Conservation (phyloP, 2,888 invertebrate species). For the Drosophila falleni region DNA sequence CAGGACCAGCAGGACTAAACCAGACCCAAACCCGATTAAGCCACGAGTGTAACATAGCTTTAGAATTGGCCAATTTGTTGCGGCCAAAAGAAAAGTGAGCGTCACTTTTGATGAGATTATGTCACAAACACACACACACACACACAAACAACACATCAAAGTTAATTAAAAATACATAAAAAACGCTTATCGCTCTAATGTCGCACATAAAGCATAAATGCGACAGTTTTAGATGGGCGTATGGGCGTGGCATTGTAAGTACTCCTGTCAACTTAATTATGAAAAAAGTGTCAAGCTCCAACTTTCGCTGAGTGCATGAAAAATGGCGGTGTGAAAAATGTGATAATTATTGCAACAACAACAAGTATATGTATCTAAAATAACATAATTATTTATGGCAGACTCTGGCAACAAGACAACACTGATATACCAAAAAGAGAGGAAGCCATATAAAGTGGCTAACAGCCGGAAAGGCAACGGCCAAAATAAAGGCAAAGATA, state of each 20-base stretch:
- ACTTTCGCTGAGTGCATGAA: conserved; percentile 57
- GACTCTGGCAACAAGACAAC: conserved; percentile 16
- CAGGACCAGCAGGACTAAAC: neutral
- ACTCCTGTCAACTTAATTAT: conserved; percentile 71
- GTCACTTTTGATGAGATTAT: conserved; percentile 43
- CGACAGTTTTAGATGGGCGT: conserved; percentile 16
- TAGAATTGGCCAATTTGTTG: conserved; percentile 49
- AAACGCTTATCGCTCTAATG: conserved; percentile 62
- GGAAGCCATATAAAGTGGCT: conserved; percentile 66
- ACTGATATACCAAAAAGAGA: conserved; percentile 46
- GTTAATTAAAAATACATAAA: conserved; percentile 80
- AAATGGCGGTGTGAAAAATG: conserved; percentile 72
- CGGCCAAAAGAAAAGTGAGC: conserved; percentile 9
- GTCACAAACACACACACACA: conserved; percentile 39
- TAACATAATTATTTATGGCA: conserved; percentile 78
- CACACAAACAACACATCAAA: conserved; percentile 55
- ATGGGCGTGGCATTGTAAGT: conserved; percentile 45
- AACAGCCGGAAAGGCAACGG: conserved; percentile 20
- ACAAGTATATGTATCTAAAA: conserved; percentile 56
- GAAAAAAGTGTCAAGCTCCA: conserved; percentile 59
- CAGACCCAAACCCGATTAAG: conserved; percentile 36
- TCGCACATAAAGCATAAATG: conserved; percentile 44
- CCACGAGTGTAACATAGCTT: conserved; percentile 39
- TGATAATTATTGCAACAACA: conserved; percentile 72
- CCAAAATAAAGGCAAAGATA: conserved; percentile 11